Base-by-base conservation (phyloP, 2,113 vertebrate species). In the Sinosuthora webbiana region DNA sequence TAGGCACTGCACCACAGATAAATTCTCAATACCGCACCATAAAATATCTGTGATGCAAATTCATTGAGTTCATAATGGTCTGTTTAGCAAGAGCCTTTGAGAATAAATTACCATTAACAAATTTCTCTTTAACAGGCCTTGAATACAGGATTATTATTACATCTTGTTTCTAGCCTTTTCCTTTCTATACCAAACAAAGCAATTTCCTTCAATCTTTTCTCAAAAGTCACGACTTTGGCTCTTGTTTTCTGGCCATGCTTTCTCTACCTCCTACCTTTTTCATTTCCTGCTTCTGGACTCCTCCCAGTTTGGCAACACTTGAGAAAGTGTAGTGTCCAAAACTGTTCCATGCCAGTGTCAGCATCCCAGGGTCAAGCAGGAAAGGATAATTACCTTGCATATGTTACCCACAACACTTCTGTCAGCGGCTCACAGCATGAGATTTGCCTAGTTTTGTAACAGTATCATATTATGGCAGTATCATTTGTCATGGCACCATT, bases 351-450 rank as follows among this genome's bases (percentile, higher is more conserved):
- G 83, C 53, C 89, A 60, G 35, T 24, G 31, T 77, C 6, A 4
- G 73, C 35, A 8, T 87, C 74, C 39, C 52, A 87, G 64, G 55
- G 47, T 62, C 81, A 87, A 87, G 77, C 47, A 89, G 47, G 65
- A 64, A 88, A 84, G 73, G 57, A 55, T 80, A 95, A 89, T 87
- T 89, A 91, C 42, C 39, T 75, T 81, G 77, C 79, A 90, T 74
- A 56, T 80, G 83, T 77, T 86, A 86, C 71, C n/a, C 59, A 64
- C 69, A 93, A 30, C 64, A 63, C 47, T 95, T 82, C 52, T 50
- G 39, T 84, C 84, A 84, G 84, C 1, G 5, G 35, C 4, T 6
- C 81, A 56, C 64, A 60, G 87, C 65, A 31, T 17, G 73, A 81
- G 52, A 42, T 55, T 70, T 81, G 30, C 52, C 73, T 35, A 6